Base-by-base conservation (phyloP, 2,113 vertebrate species). In the Thryonomys swinderianus region DNA sequence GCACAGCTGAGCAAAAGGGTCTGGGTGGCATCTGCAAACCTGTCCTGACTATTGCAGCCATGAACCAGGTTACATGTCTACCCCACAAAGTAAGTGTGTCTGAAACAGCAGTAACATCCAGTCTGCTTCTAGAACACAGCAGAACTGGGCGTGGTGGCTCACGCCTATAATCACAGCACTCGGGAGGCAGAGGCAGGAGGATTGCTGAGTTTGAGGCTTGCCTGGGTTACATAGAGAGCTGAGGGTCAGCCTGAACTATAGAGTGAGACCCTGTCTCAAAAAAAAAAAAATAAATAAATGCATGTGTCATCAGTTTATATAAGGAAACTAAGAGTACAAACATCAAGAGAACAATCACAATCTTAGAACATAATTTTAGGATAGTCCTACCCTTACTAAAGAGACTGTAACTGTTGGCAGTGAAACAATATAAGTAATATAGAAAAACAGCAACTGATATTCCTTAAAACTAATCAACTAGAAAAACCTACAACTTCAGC, bases 21-120 rank as follows among this genome's bases (percentile, higher is more conserved):
- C 53, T 51, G 66, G 10, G 45, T 48, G 42, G n/a, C 34, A 69
- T 6, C 2, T 74, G 34, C 76, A 92, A 82, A 85, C 3, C 0
- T 42, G 34, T 67, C 55, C 17, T 83, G 73, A 82, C 4, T 74
- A 6, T 5, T 48, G 5, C 0, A 7, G 45, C 25, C 14, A 14
- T 48, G 71, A 74, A 48, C 71, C 25, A 48, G 16, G 10, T 48
- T 30, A 14, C 74, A 48, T 37, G 64, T 88, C 55, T 14, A 92
- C 34, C 74, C 34, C 40, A 89, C 62, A 84, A 90, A 48, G 80
- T 76, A 48, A 90, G 21, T 42, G 12, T 34, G 23, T 57, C 69
- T 85, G 48, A 81, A 95, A 96, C 67, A 32, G 55, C 55, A 82
- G 57, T 66, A 96, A 66, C 45, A 51, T 90, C 23, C 94, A 87